Evolutionary conservation across 2,113 vertebrate species (phyloP), one percentile per base, ranked within the genome.

Genomic region (Dipodomys merriami): DNA sequence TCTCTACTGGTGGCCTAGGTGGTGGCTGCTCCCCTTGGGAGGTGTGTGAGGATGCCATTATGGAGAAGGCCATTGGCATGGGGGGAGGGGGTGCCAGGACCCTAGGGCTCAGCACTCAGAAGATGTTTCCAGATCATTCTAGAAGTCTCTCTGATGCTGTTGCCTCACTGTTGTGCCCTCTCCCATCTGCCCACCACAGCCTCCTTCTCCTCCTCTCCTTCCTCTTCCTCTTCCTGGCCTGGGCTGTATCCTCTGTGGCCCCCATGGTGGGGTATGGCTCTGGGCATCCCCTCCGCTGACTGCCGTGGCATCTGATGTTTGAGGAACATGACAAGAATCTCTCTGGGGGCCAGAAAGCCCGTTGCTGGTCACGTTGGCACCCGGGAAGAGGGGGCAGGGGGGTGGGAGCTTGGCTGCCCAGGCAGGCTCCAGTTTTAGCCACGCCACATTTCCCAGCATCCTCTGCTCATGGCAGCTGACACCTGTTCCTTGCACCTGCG

Each of bases 241-340:
- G 25, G 73, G 60, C 85, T 74, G 83, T 33, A 33, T 89, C 44
- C 60, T 35, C 73, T 78, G 84, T 60, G 86, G 96, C 23, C 64
- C 29, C 84, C 2, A 18, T 57, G 53, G 53, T 57, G 53, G 53
- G 12, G 3, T 57, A 57, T 13, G 53, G 13, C 53, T 57, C 53
- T 57, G 53, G 53, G 53, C 8, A 3, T 57, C 53, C 53, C 53
- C 11, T 57, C 53, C 13, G 53, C 15, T 13, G 23, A 29, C 85
- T 60, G 19, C n/a, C n/a, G 7, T 0, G 1, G 60, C 0, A 8
- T 88, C 88, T 46, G 71, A 44, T 60, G 23, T 78, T 25, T 49
- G 73, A 57, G 19, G 27, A 29, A 33, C 71, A 13, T 20, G 57
- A 71, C 4, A 33, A 91, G 77, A 35, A 1, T 11, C 49, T 78